Evolutionary conservation across 2,113 vertebrate genomes (phyloP).

Genomic region (Pseudopodoces humilis): DNA sequence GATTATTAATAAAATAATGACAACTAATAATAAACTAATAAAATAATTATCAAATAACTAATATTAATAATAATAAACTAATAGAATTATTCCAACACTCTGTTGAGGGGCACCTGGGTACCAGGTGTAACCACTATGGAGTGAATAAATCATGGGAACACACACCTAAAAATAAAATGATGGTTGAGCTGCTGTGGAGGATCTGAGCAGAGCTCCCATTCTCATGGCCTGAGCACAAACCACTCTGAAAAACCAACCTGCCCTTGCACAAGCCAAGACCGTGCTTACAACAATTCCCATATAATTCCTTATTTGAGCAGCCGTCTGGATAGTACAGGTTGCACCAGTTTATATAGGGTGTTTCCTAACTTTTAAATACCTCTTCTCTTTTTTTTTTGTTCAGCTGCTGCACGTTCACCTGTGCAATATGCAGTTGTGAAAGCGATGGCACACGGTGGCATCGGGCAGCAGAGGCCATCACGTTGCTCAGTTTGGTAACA

Average conservation of each 20-base stretch:
- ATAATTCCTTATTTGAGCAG: neutral
- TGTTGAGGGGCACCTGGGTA: neutral
- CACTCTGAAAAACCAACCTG: neutral
- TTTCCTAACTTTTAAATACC: neutral
- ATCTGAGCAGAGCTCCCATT: neutral
- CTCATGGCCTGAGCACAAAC: neutral
- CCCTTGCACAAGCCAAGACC: neutral
- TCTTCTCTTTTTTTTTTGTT: neutral
- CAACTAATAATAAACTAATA: too few species aligned
- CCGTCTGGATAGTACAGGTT: neutral
- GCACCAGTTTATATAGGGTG: neutral
- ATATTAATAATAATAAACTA: too few species aligned
- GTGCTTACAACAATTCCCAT: neutral
- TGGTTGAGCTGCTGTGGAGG: neutral
- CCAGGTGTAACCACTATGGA: neutral
- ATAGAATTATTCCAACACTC: neutral
- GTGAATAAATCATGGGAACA: neutral
- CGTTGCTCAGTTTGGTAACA: neutral
- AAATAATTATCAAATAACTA: too few species aligned
- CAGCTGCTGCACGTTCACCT: neutral
- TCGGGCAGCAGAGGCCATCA: neutral
- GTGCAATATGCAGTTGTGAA: neutral
- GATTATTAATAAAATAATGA: too few species aligned
- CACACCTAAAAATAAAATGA: neutral
- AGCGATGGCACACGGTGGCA: neutral